These are phyloP conservation scores for Mythimna vitellina DNA, from an alignment of 2,888 invertebrate genomes.

Conservation along the genomic window DNA sequence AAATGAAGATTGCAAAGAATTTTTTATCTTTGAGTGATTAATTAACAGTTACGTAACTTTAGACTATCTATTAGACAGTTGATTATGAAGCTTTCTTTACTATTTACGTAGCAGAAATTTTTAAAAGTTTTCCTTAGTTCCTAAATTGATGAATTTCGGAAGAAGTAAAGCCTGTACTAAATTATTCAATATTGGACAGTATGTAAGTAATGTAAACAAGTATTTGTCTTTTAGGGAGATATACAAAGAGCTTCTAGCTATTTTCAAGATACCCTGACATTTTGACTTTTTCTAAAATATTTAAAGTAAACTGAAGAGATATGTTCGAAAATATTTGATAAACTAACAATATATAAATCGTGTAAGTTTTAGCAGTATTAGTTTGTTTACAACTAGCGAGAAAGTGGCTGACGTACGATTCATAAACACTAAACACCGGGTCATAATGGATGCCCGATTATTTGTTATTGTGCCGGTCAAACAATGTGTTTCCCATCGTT, in stretches of 20 bases:
- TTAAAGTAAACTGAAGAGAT: neutral
- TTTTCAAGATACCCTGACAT: neutral
- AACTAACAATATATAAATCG: slow-evolving; percentile 14
- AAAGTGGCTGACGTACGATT: slow-evolving; percentile 58
- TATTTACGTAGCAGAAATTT: no score
- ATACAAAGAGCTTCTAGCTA: no score
- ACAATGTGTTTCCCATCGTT: slow-evolving; percentile 65
- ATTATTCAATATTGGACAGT: no score
- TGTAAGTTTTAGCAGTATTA: slow-evolving; percentile 35
- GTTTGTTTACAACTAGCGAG: slow-evolving; percentile 57
- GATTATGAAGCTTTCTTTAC: no score
- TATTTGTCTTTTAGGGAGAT: neutral
- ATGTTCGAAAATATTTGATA: neutral
- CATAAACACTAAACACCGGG: slow-evolving; percentile 70
- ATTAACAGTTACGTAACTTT: neutral
- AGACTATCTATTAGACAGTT: no score
- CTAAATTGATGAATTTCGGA: no score
- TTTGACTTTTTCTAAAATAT: neutral
- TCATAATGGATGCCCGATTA: slow-evolving; percentile 66
- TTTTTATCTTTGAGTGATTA: no score
- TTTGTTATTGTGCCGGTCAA: slow-evolving; percentile 63
- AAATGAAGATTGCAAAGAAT: no score
- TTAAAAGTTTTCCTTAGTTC: no score
- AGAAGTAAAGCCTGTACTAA: no score
- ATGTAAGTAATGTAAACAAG: no score